Conservation (phyloP, 2,113 vertebrate species). For the zebrafish (Danio rerio) region GRCz12tu NC_133188.1:29418001-29418500, state of each 20-base stretch:
- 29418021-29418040: too few relatives aligned
- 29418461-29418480: slow-evolving; percentile 6
- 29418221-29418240: background rate
- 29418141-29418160: too few relatives aligned
- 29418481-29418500: slow-evolving; percentile 43
- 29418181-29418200: too few relatives aligned
- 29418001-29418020: too few relatives aligned
- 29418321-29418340: slow-evolving; percentile 7
- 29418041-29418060: too few relatives aligned
- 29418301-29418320: slow-evolving; percentile 30
- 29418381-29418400: background rate
- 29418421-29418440: slow-evolving; percentile 21
- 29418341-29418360: slow-evolving; percentile 25
- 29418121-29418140: too few relatives aligned
- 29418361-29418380: slow-evolving; percentile 19
- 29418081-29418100: too few relatives aligned
- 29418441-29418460: slow-evolving; percentile 19
- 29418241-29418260: background rate
- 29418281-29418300: background rate
- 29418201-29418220: too few relatives aligned
- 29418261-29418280: background rate
- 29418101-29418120: too few relatives aligned
- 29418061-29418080: too few relatives aligned
- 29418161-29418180: too few relatives aligned
- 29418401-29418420: slow-evolving; percentile 24